A percentile compares a stretch with the other conserved stretches of the same genome.
Evolutionary conservation across 2,113 vertebrate genomes (phyloP).

Genomic region (Chitala chitala): DNA sequence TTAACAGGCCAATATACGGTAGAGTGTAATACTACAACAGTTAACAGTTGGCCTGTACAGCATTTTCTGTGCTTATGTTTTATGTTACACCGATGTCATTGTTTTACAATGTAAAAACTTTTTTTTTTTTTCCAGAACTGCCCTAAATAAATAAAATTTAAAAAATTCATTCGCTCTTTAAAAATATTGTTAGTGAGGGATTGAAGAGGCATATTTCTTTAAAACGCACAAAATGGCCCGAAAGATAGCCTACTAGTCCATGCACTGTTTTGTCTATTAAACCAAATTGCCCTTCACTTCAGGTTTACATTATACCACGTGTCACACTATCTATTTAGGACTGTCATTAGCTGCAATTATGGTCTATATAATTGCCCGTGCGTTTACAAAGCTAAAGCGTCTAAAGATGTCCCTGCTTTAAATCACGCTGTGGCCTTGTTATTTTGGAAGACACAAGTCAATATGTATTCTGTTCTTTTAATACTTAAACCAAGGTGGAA

Average conservation of each 20-base stretch:
- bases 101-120: no score
- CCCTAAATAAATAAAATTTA: no score
- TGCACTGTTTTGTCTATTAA: slow-evolving; percentile 16
- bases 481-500: background rate
- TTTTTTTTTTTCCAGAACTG: no score
- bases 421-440: background rate
- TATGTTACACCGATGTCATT: no score
- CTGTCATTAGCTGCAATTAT: slow-evolving; percentile 39
- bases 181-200: background rate
- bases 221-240: background rate
- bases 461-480: slow-evolving; percentile 1
- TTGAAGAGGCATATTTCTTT: background rate
- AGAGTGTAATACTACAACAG: no score
- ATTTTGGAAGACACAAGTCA: slow-evolving; percentile 8
- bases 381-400: slow-evolving; percentile 37
- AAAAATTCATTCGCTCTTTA: no score
- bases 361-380: slow-evolving; percentile 38
- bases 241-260: slow-evolving; percentile 4
- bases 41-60: no score
- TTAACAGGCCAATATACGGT: no score
- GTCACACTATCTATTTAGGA: slow-evolving; percentile 37
- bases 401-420: slow-evolving; percentile 18
- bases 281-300: slow-evolving; percentile 18
- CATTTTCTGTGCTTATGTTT: no score
- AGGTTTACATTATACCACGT: slow-evolving; percentile 36